A percentile compares a stretch with the other conserved stretches of the same genome.
Evolutionary conservation across 2,888 invertebrate species (phyloP).

Genomic region (Drosophila borborema): DNA sequence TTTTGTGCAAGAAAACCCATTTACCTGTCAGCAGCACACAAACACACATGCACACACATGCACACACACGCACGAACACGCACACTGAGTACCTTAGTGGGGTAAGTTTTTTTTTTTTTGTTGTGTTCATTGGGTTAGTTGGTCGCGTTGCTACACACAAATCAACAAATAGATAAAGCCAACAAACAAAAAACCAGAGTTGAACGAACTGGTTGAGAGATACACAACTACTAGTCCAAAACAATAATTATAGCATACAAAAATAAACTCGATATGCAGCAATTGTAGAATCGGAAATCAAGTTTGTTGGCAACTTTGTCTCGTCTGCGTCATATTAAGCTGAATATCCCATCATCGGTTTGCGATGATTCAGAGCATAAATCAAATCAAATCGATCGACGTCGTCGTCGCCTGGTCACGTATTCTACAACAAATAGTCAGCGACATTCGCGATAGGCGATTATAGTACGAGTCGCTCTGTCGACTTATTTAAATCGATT

Average conservation of each 20-base stretch:
- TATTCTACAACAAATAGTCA: slow-evolving; percentile 42
- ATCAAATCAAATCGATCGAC: slow-evolving; percentile 57
- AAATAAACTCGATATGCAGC: slow-evolving; percentile 13
- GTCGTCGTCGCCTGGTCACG: slow-evolving; percentile 57
- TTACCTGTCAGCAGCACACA: slow-evolving; percentile 35
- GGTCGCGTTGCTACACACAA: slow-evolving; percentile 33
- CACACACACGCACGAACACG: not conserved
- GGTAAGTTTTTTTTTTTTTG: slow-evolving; percentile 20
- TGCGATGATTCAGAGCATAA: slow-evolving; percentile 63
- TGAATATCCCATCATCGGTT: slow-evolving; percentile 25
- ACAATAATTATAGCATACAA: not conserved
- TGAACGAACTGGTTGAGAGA: slow-evolving; percentile 43
- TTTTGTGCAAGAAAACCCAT: slow-evolving; percentile 48
- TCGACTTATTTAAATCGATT: slow-evolving; percentile 72
- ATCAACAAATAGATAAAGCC: slow-evolving; percentile 37
- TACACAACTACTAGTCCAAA: not conserved
- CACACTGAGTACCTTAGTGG: slow-evolving; percentile 19
- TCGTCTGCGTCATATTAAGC: slow-evolving; percentile 22
- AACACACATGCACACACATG: not conserved
- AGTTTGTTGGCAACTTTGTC: slow-evolving; percentile 1
- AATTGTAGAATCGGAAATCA: slow-evolving; percentile 15
- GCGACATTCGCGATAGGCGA: slow-evolving; percentile 45
- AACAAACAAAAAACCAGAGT: slow-evolving; percentile 29
- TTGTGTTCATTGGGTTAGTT: slow-evolving; percentile 47
- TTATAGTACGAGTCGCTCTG: slow-evolving; percentile 29